Evolutionary conservation across 2,888 invertebrate genomes (phyloP), one percentile per base, ranked within the genome.

Genomic region (Sinopyrophorus schimmeli): DNA sequence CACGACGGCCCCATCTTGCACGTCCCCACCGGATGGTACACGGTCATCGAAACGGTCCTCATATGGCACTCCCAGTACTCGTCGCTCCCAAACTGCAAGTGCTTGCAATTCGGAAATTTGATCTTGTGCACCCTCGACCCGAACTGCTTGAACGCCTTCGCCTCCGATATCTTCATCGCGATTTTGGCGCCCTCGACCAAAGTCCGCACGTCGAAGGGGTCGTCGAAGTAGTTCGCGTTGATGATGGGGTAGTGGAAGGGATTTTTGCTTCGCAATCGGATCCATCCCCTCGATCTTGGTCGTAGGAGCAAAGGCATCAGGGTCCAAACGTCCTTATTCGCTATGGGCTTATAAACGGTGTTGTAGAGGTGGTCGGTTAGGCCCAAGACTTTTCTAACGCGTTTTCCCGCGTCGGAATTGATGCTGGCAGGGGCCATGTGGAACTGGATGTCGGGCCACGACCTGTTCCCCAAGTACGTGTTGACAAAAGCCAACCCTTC

Each of bases 361-460:
- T 90, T 81, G 67, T 90, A 92, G 0, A 92, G 70, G 40, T 84
- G 82, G 48, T 92, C 91, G 23, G 88, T 89, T 0, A 92, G 71
- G 0, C 91, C 91, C 16, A 91, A 72, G 15, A 90, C 86, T 75
- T 90, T 83, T 68, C 83, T 76, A 0, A 89, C 83, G 65, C 91
- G 77, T 38, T 82, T 80, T 2, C 74, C 74, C 42, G 82, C 84
- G 65, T 91, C 91, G 0, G 90, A 89, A 47, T 86, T 86, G 24
- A 91, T 84, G 0, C 89, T 89, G 0, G 93, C 91, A 1, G 93
- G 92, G 1, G 92, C 92, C 86, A 94, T 92, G 65, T 94, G 93
- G 62, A 93, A 89, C 63, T 94, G 92, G 30, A 94, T 84, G 62
- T 94, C 93, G 0, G 93, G 93, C 82, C 89, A 90, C 1, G 86